Evolutionary conservation across 2,888 invertebrate species (phyloP).

Genomic region (Synanthedon tipuliformis): DNA sequence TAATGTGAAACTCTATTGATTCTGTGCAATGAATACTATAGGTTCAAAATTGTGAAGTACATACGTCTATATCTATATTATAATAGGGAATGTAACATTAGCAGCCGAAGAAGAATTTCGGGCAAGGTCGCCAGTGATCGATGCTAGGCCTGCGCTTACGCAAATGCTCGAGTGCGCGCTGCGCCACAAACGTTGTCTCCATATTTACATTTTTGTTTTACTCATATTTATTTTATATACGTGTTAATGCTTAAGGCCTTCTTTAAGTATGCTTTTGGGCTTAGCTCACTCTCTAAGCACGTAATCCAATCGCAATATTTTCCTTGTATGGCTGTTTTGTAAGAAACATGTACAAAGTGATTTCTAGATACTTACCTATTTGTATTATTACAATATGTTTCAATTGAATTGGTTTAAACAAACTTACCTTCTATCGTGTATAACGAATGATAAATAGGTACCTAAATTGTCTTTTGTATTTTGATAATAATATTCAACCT

Average conservation of each 20-base stretch:
- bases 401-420: too few relatives aligned
- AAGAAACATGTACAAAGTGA: neutral
- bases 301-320: neutral
- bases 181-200: constrained; percentile 18
- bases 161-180: constrained; percentile 22
- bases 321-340: neutral
- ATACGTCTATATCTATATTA: too few relatives aligned
- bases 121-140: constrained; percentile 55
- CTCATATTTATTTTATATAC: constrained; percentile 42
- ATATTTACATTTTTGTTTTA: constrained; percentile 41
- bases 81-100: neutral
- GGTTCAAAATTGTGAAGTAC: too few relatives aligned
- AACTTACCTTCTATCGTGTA: too few relatives aligned
- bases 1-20: too few relatives aligned
- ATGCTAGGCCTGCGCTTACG: constrained; percentile 45
- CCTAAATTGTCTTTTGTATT: too few relatives aligned
- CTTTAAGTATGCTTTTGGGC: constrained; percentile 11
- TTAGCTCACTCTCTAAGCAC: neutral
- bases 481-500: too few relatives aligned
- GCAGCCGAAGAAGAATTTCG: constrained; percentile 44
- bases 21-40: too few relatives aligned
- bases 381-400: too few relatives aligned
- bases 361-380: too few relatives aligned
- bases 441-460: too few relatives aligned
- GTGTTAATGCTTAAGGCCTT: constrained; percentile 41